Percentiles rank a stretch among this genome's conserved stretches.
Evolutionary conservation across 2,113 vertebrate genomes (phyloP).

Genomic region (Brevimyrus niger): DNA sequence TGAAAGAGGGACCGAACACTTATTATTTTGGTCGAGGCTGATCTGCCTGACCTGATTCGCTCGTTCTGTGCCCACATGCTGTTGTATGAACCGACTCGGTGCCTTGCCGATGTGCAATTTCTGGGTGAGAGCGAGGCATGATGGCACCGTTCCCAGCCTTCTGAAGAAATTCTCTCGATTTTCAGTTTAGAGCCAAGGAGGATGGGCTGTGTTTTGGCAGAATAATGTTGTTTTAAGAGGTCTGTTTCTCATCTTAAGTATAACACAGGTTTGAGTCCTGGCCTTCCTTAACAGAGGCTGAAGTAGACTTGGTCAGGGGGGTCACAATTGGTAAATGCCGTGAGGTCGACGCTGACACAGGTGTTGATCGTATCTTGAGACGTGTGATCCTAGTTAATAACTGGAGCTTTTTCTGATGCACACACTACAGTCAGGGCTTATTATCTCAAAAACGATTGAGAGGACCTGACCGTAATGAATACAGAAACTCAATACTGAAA

Average conservation of each 20-base stretch:
- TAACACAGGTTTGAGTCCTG: not conserved
- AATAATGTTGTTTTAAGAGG: not conserved
- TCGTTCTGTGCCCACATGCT: not conserved
- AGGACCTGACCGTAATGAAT: not conserved
- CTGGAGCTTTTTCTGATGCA: not conserved
- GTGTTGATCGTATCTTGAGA: not conserved
- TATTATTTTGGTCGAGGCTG: not conserved
- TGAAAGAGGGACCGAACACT: not conserved
- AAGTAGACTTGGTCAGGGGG: not conserved
- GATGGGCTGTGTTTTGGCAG: not conserved
- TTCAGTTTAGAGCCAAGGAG: not conserved
- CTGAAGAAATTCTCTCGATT: not conserved
- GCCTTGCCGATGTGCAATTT: not conserved
- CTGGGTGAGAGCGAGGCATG: not conserved
- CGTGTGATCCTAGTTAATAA: not conserved
- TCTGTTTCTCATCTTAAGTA: not conserved
- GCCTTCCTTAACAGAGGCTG: not conserved
- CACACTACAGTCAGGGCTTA: not conserved
- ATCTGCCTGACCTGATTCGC: not conserved
- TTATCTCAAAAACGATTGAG: not conserved
- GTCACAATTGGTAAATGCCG: not conserved
- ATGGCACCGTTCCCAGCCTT: not conserved
- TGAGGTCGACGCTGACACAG: too few species aligned
- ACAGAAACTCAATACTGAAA: not conserved
- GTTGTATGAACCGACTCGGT: not conserved